These are phyloP conservation scores for Cotesia chilonis DNA, from an alignment of 1,140 invertebrate species.

Conservation along the genomic window DNA sequence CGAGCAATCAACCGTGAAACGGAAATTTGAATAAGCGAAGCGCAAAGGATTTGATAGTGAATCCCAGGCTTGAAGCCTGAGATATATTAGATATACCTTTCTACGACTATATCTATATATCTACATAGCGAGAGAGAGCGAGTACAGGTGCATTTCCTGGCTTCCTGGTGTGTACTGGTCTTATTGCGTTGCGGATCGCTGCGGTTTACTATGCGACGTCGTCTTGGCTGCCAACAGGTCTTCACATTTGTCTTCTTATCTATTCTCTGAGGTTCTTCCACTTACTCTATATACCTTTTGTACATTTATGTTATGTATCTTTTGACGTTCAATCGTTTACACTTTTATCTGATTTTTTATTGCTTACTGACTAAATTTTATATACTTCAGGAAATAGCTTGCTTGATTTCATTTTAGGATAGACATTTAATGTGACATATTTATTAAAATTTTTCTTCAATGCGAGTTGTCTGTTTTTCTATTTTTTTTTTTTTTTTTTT, in stretches of 20 bases:
- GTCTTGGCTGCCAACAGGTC: constrained; percentile 39
- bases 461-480: no score
- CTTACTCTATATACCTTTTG: background rate
- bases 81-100: background rate
- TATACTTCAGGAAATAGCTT: background rate
- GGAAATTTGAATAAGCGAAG: constrained; percentile 38
- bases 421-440: no score
- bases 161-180: constrained; percentile 7
- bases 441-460: no score
- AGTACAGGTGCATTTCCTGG: no score
- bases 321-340: constrained; percentile 16
- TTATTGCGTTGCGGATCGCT: constrained; percentile 34
- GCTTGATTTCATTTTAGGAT: background rate
- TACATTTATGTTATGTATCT: background rate
- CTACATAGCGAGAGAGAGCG: no score
- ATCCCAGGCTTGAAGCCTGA: constrained; percentile 23
- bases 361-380: constrained; percentile 1
- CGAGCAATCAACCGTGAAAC: constrained; percentile 36
- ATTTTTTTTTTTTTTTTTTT: no score
- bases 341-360: background rate
- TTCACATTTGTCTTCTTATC: constrained; percentile 33
- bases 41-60: constrained; percentile 32
- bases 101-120: no score
- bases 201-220: constrained; percentile 35
- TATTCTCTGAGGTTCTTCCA: background rate